Evolutionary conservation across 2,113 vertebrate species (phyloP).

Genomic region (Myiagra hebetior): DNA sequence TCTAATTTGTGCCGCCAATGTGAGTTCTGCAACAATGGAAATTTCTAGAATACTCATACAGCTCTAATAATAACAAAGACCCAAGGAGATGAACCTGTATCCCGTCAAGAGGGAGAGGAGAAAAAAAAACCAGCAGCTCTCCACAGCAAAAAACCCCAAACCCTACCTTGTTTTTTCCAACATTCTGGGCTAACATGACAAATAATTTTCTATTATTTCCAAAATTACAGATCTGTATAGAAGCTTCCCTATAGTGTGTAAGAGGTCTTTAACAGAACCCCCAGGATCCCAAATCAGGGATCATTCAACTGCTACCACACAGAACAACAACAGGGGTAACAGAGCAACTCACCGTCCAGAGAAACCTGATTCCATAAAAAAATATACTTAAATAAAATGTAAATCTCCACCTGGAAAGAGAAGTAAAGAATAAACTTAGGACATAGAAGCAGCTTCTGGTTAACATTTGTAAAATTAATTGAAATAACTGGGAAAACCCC

Average conservation of each 20-base stretch:
- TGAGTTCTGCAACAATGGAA: neutral
- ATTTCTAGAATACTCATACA: neutral
- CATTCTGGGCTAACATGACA: neutral
- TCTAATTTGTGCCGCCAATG: neutral
- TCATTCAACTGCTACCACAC: neutral
- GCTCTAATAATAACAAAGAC: neutral
- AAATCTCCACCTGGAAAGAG: conserved; percentile 90
- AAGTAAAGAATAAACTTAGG: neutral
- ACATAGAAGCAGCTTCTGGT: neutral
- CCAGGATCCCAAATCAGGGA: neutral
- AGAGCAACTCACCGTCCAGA: conserved; percentile 89
- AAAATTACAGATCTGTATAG: neutral
- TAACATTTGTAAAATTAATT: neutral
- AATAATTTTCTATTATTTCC: neutral
- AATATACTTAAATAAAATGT: conserved; percentile 94
- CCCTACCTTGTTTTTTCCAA: neutral
- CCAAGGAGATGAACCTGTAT: neutral
- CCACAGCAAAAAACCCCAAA: neutral
- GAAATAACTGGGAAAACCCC: neutral
- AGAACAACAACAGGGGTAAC: neutral
- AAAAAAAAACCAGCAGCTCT: neutral
- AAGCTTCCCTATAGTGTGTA: neutral
- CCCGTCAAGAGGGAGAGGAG: neutral
- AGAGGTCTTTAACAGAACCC: neutral
- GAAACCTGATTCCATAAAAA: conserved; percentile 88